Conservation (phyloP, 2,888 invertebrate genomes). For the Drosophila trichaetosa region DNA sequence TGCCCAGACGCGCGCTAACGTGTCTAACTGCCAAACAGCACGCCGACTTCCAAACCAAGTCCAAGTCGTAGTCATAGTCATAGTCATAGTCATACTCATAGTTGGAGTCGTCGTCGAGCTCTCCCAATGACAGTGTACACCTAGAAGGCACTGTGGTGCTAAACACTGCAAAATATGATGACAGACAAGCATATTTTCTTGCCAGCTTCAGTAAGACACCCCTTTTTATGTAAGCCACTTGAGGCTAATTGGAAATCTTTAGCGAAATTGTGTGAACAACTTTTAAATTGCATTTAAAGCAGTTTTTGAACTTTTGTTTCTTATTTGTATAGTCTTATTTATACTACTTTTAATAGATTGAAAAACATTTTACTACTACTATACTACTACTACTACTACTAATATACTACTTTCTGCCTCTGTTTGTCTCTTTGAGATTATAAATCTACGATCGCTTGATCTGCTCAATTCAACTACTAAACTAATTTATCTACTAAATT, state of each 20-base stretch:
- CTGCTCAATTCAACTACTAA: no score
- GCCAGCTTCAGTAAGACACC: background rate
- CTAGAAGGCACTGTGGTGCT: slow-evolving; percentile 51
- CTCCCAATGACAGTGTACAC: slow-evolving; percentile 50
- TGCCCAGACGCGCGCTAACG: slow-evolving; percentile 59
- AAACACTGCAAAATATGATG: background rate
- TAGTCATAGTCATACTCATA: background rate
- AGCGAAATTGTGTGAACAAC: background rate
- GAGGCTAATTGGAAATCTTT: background rate
- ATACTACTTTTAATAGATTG: background rate
- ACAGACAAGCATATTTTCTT: background rate
- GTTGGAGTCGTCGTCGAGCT: background rate
- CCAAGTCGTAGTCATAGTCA: slow-evolving; percentile 5
- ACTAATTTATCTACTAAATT: background rate
- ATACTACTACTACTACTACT: background rate
- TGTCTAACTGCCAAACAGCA: slow-evolving; percentile 58
- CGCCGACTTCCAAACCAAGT: slow-evolving; percentile 40
- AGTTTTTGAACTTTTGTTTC: background rate
- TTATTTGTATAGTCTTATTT: background rate
- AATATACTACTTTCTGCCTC: background rate
- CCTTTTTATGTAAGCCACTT: background rate
- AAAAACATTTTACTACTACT: background rate
- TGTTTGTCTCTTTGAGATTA: background rate
- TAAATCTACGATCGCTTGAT: background rate
- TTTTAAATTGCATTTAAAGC: background rate